These are phyloP conservation scores for Catharus fuscescens DNA, from an alignment of 2,113 vertebrate species.

Conservation along the genomic window DNA sequence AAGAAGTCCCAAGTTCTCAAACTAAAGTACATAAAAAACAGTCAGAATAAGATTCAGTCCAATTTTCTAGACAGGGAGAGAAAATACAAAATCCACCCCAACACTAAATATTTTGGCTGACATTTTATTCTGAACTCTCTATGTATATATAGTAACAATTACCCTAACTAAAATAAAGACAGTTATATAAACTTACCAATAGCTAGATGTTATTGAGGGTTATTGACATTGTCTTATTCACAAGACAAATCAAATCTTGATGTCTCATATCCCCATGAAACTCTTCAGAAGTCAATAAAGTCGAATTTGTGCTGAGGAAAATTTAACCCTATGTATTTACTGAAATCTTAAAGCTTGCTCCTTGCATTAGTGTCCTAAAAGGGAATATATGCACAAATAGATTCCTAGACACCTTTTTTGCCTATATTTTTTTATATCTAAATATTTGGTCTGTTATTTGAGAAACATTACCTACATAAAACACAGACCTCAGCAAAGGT, in stretches of 20 bases:
- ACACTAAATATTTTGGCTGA: background rate
- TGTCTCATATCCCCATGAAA: background rate
- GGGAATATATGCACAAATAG: slow-evolving; percentile 23
- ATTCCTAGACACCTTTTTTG: slow-evolving; percentile 40
- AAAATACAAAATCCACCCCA: too few relatives aligned
- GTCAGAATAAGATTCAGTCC: background rate
- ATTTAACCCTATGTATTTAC: slow-evolving; percentile 34
- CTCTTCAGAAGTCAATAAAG: slow-evolving; percentile 3
- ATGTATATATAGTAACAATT: background rate
- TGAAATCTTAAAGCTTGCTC: slow-evolving; percentile 34
- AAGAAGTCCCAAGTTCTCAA: background rate
- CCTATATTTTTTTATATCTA: slow-evolving; percentile 29
- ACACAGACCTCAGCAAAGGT: slow-evolving; percentile 17
- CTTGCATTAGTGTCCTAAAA: slow-evolving; percentile 9
- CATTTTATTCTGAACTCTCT: background rate
- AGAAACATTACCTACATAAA: slow-evolving; percentile 22
- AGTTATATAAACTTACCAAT: slow-evolving; percentile 30
- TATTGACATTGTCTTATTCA: background rate
- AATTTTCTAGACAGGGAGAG: background rate
- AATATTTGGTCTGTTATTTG: slow-evolving; percentile 67
- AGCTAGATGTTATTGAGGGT: background rate
- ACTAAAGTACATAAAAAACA: background rate
- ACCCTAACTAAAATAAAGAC: slow-evolving; percentile 48
- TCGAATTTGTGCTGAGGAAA: background rate
- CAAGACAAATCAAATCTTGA: background rate